Base-by-base conservation (phyloP, 2,888 invertebrate species). In the Chironomus tentans region DNA sequence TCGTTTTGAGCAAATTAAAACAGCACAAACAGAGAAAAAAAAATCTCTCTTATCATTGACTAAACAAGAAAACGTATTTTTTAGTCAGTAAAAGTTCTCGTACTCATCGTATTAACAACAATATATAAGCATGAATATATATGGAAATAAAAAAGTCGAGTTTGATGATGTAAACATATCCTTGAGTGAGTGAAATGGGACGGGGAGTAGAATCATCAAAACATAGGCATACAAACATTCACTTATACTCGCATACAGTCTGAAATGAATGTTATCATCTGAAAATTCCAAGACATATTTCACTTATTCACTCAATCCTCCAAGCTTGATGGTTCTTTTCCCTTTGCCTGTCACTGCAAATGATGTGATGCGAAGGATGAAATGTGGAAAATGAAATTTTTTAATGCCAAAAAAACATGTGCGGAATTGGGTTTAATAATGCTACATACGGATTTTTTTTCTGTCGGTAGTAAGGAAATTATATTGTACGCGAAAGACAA, bases 101-200 rank as follows among this genome's bases (percentile, higher is more conserved):
- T 38, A 38, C 10, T 38, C 38, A 38, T 10, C 38, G 10, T 38
- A 38, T 38, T 38, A 10, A 38, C 38, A 38, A 38, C 38, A 38
- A 38, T 38, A 38, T 38, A 5, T n/a, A n/a, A 24, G 22, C 28
- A 28, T 28, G 4, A 28, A 28, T 28, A 28, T 28, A 28, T 28
- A 28, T 38, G 38, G 38, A 28, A 4, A 28, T 28, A 24, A 38
- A 68, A 38, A 70, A 28, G 47, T 47, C 70, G 22, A 18, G 21
- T 56, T 56, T 56, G 56, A 56, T 69, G 70, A 70, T 70, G 70
- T 70, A 70, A 70, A 48, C 48, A 70, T 46, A 48, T 18, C 15
- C 70, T 48, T 48, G 70, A 70, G 47, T 21, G 28, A 38, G 38
- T 38, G 38, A 38, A 38, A 38, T 10, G 38, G 38, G 38, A 38